These are phyloP conservation scores for Acanthopagrus latus DNA, from an alignment of 2,797 vertebrate species.

Conservation along the genomic window DNA sequence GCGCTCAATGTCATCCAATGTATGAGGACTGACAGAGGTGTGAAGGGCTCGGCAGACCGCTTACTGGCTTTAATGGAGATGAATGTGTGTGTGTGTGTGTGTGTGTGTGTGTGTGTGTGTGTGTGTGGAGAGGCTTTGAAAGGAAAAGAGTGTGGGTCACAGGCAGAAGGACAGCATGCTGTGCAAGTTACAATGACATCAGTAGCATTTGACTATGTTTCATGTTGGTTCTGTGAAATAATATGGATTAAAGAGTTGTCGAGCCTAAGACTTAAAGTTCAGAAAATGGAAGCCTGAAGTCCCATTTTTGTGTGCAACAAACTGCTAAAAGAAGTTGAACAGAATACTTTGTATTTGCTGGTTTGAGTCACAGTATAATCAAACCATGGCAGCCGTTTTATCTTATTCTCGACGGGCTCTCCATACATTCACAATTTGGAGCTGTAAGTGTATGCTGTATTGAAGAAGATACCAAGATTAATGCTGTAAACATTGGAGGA, in stretches of 20 bases:
- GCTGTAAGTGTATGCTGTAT: background rate
- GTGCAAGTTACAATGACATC: constrained; percentile 21
- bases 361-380: background rate
- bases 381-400: constrained; percentile 24
- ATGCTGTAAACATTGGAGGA: background rate
- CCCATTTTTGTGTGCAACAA: background rate
- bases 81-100: constrained; percentile 40
- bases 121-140: constrained; percentile 12
- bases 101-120: constrained; percentile 41
- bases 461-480: background rate
- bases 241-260: background rate
- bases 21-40: constrained; percentile 68
- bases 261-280: background rate
- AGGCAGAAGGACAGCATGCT: constrained; percentile 46
- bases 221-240: background rate
- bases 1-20: constrained; percentile 77
- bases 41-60: constrained; percentile 60
- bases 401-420: constrained; percentile 1
- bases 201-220: background rate
- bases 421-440: background rate
- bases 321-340: background rate
- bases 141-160: constrained; percentile 47
- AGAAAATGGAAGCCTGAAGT: background rate
- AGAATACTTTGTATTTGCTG: background rate
- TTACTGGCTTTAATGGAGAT: constrained; percentile 62